Evolutionary conservation across 2,888 invertebrate species (phyloP).

Genomic region (Parelbella ahira): DNA sequence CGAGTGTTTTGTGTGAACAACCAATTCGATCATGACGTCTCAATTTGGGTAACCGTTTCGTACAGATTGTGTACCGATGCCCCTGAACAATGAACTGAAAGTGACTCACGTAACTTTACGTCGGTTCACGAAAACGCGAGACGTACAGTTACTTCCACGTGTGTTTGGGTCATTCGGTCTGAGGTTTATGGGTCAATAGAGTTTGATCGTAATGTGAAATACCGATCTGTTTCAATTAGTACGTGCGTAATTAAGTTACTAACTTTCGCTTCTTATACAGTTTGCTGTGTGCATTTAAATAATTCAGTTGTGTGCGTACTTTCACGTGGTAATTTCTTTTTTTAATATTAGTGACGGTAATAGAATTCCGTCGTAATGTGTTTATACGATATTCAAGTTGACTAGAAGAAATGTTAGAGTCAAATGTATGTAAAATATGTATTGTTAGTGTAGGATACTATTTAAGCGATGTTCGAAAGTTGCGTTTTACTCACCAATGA

Average conservation of each 20-base stretch:
- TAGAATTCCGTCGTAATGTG: too few species aligned
- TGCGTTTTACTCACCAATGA: conserved; percentile 86
- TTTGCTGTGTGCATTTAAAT: conserved; percentile 11
- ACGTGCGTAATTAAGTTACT: conserved; percentile 26
- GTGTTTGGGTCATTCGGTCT: conserved; percentile 45
- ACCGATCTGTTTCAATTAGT: conserved; percentile 33
- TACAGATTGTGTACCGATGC: conserved; percentile 31
- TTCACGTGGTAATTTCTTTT: too few species aligned
- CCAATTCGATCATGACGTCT: conserved; percentile 63
- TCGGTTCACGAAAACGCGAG: conserved; percentile 43
- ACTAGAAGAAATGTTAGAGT: neutral
- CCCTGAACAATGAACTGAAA: conserved; percentile 66
- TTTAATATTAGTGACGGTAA: conserved; percentile 1
- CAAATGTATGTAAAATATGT: neutral
- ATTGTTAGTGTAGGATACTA: too few species aligned
- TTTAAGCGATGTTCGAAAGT: neutral
- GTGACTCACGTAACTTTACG: conserved; percentile 60
- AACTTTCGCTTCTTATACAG: conserved; percentile 32
- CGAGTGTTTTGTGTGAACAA: conserved; percentile 61
- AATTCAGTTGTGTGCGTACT: conserved; percentile 15
- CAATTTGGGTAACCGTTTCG: conserved; percentile 72
- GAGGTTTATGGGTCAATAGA: conserved; percentile 32
- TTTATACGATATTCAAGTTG: too few species aligned
- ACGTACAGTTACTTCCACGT: conserved; percentile 46
- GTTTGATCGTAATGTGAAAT: conserved; percentile 29